Conservation (phyloP, 2,888 invertebrate species). For the Anorthoa munda region DNA sequence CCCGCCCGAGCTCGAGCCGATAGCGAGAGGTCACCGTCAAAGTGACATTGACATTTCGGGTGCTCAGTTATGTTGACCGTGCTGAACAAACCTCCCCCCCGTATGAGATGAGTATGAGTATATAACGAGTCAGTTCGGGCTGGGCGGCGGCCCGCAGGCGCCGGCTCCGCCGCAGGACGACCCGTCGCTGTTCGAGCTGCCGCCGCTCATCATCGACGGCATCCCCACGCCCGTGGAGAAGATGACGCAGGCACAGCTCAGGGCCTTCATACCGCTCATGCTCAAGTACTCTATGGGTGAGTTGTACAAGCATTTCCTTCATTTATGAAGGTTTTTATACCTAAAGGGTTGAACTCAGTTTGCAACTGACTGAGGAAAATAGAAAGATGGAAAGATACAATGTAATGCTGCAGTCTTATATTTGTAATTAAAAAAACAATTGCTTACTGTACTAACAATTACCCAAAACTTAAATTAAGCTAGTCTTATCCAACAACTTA, state of each 20-base stretch:
- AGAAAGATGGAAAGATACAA: no score
- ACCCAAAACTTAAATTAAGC: background rate
- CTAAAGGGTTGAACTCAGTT: background rate
- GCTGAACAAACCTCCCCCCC: no score
- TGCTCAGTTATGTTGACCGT: no score
- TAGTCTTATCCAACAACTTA: no score
- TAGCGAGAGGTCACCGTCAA: no score
- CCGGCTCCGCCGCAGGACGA: slow-evolving; percentile 94
- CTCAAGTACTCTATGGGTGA: slow-evolving; percentile 98
- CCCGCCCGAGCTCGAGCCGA: no score
- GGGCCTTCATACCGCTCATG: slow-evolving; percentile 99
- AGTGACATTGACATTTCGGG: no score
- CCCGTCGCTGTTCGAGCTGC: slow-evolving; percentile 98
- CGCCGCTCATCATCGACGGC: slow-evolving; percentile 98
- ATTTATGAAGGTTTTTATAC: background rate
- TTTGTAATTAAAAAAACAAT: background rate
- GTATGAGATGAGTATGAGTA: slow-evolving; percentile 30
- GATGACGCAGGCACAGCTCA: slow-evolving; percentile 99
- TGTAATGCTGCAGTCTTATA: no score
- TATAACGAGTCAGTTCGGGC: slow-evolving; percentile 86
- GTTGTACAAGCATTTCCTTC: slow-evolving; percentile 43
- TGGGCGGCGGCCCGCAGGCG: slow-evolving; percentile 87
- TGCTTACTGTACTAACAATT: background rate
- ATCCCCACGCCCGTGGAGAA: slow-evolving; percentile 99
- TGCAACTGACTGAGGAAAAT: background rate